A percentile compares a stretch with the other conserved stretches of the same genome.
Evolutionary conservation across 2,113 vertebrate genomes (phyloP).

Genomic region (Cyanoramphus novaezelandiae): DNA sequence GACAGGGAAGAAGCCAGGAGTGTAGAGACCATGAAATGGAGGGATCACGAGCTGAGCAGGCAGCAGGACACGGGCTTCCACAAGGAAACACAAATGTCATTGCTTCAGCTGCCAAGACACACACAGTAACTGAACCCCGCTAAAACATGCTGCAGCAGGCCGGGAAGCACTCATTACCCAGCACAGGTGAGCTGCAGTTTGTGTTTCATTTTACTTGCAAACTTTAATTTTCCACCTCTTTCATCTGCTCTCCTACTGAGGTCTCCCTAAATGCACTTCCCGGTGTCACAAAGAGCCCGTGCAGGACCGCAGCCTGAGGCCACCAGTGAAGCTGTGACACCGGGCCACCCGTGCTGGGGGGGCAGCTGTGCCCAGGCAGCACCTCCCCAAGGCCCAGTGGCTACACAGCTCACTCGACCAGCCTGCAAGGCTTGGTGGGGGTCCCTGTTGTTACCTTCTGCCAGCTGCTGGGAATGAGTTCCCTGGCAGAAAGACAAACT

Average conservation of each 20-base stretch:
- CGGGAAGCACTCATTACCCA: rapidly evolving
- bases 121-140: rapidly evolving
- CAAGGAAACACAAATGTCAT: rapidly evolving
- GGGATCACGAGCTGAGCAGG: rapidly evolving
- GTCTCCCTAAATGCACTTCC: background rate
- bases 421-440: background rate
- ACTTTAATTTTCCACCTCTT: background rate
- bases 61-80: rapidly evolving
- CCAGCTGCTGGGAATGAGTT: background rate
- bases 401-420: background rate
- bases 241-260: background rate
- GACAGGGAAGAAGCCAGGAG: background rate
- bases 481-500: background rate
- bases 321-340: rapidly evolving
- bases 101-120: background rate
- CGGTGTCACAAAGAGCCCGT: rapidly evolving
- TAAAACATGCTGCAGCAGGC: background rate
- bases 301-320: background rate
- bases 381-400: background rate
- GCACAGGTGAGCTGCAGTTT: background rate
- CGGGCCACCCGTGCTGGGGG: rapidly evolving
- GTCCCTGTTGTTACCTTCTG: background rate
- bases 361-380: rapidly evolving
- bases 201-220: background rate
- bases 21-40: rapidly evolving